Conservation (phyloP, 2,888 invertebrate species). For the Scaeva pyrastri region DNA sequence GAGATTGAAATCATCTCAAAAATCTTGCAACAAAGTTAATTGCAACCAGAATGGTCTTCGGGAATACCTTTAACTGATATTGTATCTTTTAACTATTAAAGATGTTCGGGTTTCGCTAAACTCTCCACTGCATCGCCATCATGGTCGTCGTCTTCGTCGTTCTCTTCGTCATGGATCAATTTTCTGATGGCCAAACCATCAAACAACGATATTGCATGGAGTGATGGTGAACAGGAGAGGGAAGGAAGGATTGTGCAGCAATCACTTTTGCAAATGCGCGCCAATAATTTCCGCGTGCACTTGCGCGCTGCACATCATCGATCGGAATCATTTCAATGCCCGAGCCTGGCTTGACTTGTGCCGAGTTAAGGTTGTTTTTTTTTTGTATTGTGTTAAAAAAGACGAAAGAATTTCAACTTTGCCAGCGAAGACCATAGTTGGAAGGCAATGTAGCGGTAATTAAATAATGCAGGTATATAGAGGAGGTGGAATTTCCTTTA, state of each 20-base stretch:
- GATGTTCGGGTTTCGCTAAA: constrained; percentile 20
- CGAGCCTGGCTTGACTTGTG: constrained; percentile 18
- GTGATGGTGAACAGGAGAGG: background rate
- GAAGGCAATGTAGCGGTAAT: constrained; percentile 62
- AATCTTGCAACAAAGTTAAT: constrained; percentile 65
- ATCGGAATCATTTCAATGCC: constrained; percentile 51
- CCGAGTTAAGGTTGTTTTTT: background rate
- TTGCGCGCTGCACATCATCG: constrained; percentile 38
- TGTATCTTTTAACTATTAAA: constrained; percentile 51
- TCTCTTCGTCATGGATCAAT: constrained; percentile 68
- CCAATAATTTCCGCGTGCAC: constrained; percentile 31
- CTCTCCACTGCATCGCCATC: background rate
- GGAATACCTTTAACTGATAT: constrained; percentile 43
- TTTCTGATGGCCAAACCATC: constrained; percentile 61
- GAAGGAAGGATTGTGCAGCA: constrained; percentile 29
- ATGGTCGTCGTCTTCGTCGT: constrained; percentile 8
- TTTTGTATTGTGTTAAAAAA: background rate
- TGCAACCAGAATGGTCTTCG: constrained; percentile 53
- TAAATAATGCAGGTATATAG: constrained; percentile 45
- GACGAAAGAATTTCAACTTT: constrained; percentile 48
- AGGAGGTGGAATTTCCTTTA: constrained; percentile 65
- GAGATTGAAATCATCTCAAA: constrained; percentile 66
- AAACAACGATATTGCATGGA: background rate
- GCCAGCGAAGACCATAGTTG: constrained; percentile 18
- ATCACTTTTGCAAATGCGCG: constrained; percentile 51